These are phyloP conservation scores for Anastrepha ludens DNA, from an alignment of 1,140 invertebrate genomes.

Conservation along the genomic window DNA sequence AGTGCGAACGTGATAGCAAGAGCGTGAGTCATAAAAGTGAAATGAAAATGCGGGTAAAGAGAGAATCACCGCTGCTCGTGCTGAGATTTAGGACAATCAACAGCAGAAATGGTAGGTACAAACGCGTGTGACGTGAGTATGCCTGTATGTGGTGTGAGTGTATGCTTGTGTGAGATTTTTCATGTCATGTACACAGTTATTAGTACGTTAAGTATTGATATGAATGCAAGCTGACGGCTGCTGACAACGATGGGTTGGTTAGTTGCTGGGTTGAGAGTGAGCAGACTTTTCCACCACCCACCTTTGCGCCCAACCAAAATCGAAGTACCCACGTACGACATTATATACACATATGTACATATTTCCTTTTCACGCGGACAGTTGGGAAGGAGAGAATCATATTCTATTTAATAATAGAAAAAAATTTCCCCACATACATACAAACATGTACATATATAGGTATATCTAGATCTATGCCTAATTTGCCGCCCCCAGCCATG, in stretches of 20 bases:
- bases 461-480: not conserved
- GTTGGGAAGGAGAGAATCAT: not conserved
- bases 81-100: constrained; percentile 78
- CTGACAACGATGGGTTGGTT: not conserved
- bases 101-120: constrained; percentile 76
- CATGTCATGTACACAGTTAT: not conserved
- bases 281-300: not conserved
- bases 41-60: constrained; percentile 80
- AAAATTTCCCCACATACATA: constrained; percentile 1
- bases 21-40: constrained; percentile 74
- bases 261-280: not conserved
- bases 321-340: not conserved
- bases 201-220: not conserved
- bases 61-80: constrained; percentile 79
- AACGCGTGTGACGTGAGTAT: not conserved
- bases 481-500: not conserved
- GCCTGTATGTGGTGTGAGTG: not conserved
- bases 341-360: not conserved
- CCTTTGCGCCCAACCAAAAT: not conserved
- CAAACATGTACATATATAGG: too few species aligned
- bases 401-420: not conserved
- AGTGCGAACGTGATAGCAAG: constrained; percentile 70
- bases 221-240: too few species aligned
- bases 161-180: not conserved
- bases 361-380: not conserved